These are phyloP conservation scores for Dynastes grantii DNA, from an alignment of 2,888 invertebrate genomes.

Conservation along the genomic window DNA sequence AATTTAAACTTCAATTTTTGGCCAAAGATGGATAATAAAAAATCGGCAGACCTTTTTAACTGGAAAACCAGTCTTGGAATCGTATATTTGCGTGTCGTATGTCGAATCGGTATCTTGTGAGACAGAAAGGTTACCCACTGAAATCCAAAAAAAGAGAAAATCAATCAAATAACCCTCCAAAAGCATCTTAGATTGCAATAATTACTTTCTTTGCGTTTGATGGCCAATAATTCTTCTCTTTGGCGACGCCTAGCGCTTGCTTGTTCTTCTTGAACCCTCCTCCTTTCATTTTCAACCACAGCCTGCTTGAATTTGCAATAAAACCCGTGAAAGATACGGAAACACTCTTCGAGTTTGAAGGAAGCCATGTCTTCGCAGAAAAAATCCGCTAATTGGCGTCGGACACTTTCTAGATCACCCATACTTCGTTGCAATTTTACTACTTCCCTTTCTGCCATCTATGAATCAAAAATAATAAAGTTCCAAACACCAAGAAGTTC, in stretches of 20 bases:
- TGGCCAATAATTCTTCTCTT: slow-evolving; percentile 81
- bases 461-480: slow-evolving; percentile 50
- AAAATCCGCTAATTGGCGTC: slow-evolving; percentile 89
- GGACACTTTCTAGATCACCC: slow-evolving; percentile 86
- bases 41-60: slow-evolving; percentile 66
- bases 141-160: slow-evolving; percentile 43
- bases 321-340: slow-evolving; percentile 90
- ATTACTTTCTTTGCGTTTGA: slow-evolving; percentile 76
- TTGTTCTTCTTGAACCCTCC: slow-evolving; percentile 89
- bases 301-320: slow-evolving; percentile 90
- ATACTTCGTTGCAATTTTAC: slow-evolving; percentile 84
- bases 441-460: slow-evolving; percentile 88
- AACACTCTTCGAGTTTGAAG: slow-evolving; percentile 96
- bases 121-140: slow-evolving; percentile 79
- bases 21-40: no score
- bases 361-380: slow-evolving; percentile 94
- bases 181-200: slow-evolving; percentile 39
- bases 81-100: slow-evolving; percentile 84
- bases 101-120: slow-evolving; percentile 83
- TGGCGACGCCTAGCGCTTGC: slow-evolving; percentile 84
- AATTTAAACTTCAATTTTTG: neutral
- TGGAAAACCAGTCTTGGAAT: slow-evolving; percentile 79
- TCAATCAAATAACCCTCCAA: neutral
- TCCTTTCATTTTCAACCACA: slow-evolving; percentile 87
- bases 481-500: no score